Evolutionary conservation across 2,888 invertebrate genomes (phyloP).

Genomic region (Himalopsyche japonica): DNA sequence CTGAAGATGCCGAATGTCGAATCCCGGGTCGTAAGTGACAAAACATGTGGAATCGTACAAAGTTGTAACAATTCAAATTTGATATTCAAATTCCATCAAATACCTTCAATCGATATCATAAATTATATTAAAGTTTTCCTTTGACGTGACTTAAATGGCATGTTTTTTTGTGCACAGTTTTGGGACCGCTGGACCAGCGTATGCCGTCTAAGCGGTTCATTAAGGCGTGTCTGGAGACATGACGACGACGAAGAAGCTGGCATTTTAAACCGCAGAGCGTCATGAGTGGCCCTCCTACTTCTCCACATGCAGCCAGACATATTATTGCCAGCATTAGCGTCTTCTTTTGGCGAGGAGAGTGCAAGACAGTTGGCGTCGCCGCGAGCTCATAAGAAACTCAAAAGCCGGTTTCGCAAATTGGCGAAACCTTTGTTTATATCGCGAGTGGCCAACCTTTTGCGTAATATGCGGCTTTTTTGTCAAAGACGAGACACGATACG

Average conservation of each 20-base stretch:
- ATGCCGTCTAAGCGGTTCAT: not conserved
- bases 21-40: no score
- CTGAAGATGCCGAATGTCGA: no score
- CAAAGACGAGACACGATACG: no score
- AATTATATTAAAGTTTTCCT: no score
- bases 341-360: constrained; percentile 4
- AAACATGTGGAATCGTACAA: no score
- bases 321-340: not conserved
- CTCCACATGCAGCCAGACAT: not conserved
- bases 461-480: no score
- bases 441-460: no score
- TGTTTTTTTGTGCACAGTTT: no score
- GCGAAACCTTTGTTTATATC: not conserved
- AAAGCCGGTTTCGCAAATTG: not conserved
- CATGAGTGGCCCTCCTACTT: constrained; percentile 31
- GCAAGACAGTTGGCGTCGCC: not conserved
- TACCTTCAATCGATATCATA: no score
- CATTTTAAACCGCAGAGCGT: constrained; percentile 33
- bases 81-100: no score
- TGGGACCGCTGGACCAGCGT: not conserved
- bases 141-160: no score
- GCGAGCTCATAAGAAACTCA: not conserved
- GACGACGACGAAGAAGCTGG: constrained; percentile 17
- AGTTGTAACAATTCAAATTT: no score
- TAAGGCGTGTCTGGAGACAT: constrained; percentile 21